Evolutionary conservation across 2,888 invertebrate species (phyloP), one percentile per base, ranked within the genome.

Genomic region (Ophion obscuratus): DNA sequence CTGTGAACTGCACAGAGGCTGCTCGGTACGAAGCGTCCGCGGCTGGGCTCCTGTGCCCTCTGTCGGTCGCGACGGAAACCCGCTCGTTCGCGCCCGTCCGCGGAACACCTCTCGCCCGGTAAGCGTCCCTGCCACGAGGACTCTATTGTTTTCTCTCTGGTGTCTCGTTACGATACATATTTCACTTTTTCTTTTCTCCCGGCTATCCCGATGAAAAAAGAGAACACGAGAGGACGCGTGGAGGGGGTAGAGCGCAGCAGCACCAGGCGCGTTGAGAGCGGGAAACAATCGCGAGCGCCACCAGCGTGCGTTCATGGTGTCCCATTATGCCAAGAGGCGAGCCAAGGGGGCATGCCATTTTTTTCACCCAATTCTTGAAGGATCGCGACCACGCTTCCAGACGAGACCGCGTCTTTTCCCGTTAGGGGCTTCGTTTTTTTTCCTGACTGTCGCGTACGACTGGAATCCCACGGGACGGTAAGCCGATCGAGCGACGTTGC

Each of bases 321-420:
- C 94, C 94, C 93, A 92, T 92, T 93, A 93, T 90, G 89, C 93
- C 93, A 94, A 94, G 94, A 94, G 94, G 92, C 91, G 90, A 89
- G 93, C 94, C 94, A 94, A 94, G 94, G 93, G 93, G 93, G 94
- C 92, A 93, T 91, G 91, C 90, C 89, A 92, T 94, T 94, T 93
- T 94, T 94, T 90, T 88, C 85, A 61, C 85, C 36, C 68, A 67
- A 47, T 76, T 75, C 75, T 75, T 85, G 89, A 91, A 92, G 91
- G 90, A 90, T 87, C 64, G 68, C 40, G 57, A 80, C 66, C 73
- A 24, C 66, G 61, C 81, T 77, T 73, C 68, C 86, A 64, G 40
- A 44, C 20, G 17, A 62, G 57, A 83, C 74, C 82, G 84, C 75
- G 85, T 75, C 89, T 90, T 90, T 90, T 91, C 87, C 71, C 75